A percentile compares a stretch with the other conserved stretches of the same genome.
phyloP scores from a whole-genome alignment of 92 coral and sea anemone genomes.

The Bergia puertoricense region DNA sequence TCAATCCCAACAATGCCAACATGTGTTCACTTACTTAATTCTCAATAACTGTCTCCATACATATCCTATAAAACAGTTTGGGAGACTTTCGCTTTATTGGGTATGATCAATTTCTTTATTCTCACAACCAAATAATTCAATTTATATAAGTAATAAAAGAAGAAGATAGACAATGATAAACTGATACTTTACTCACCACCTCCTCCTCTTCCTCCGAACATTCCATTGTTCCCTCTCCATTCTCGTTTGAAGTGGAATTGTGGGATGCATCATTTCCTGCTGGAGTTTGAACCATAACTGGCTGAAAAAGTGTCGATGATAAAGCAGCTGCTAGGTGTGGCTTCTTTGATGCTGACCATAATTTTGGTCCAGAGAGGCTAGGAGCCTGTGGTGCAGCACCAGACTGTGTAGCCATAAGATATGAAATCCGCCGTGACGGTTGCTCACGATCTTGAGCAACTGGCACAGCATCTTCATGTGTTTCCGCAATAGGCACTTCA shows the following conservation, averaged over 20 bases:
- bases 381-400: constrained; percentile 15
- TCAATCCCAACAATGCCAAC: no score
- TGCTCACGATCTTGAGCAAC: constrained; percentile 7
- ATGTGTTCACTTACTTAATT: no score
- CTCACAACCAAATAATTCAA: neutral
- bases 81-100: no score
- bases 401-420: constrained; percentile 87
- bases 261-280: constrained; percentile 13
- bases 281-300: constrained; percentile 33
- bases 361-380: constrained; percentile 46
- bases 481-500: constrained; percentile 12
- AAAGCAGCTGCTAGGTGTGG: constrained; percentile 42
- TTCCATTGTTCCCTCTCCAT: constrained; percentile 31
- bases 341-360: constrained; percentile 40
- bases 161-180: neutral
- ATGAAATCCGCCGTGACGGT: constrained; percentile 79
- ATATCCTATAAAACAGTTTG: constrained; percentile 2
- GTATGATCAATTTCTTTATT: no score
- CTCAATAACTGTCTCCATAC: constrained; percentile 32
- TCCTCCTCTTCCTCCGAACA: constrained; percentile 31
- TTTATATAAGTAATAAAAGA: neutral
- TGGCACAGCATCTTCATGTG: neutral
- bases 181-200: constrained; percentile 20
- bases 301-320: constrained; percentile 38
- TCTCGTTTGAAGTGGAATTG: constrained; percentile 4